These are phyloP conservation scores for Euplexia lucipara DNA, from an alignment of 2,888 invertebrate species.

Conservation along the genomic window DNA sequence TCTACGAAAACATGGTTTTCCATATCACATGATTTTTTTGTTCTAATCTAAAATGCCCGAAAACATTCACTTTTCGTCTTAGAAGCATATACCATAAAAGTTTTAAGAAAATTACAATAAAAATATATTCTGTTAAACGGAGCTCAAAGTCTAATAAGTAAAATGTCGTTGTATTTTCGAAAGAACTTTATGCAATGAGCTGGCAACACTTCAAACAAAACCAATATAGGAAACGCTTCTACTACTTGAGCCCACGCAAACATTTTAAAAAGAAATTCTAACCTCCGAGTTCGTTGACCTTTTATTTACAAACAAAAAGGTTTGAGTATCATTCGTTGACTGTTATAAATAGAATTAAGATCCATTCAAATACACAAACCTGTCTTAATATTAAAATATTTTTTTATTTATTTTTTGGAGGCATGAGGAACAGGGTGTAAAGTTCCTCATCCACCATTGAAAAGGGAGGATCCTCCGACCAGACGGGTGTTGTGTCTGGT, in stretches of 20 bases:
- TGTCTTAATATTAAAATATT: no score
- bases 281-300: conserved; percentile 16
- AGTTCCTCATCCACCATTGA: no score
- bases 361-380: no score
- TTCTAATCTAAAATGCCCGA: background rate
- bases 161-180: background rate
- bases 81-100: background rate
- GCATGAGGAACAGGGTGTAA: no score
- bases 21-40: background rate
- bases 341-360: background rate
- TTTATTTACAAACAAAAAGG: conserved; percentile 15
- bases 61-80: background rate
- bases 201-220: background rate
- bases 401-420: no score
- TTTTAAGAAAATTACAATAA: background rate
- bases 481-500: no score
- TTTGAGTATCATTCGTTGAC: conserved; percentile 2
- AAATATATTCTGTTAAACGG: background rate
- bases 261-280: background rate
- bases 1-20: no score
- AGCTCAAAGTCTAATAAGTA: background rate
- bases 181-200: background rate
- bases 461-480: no score
- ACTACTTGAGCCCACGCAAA: conserved; percentile 8
- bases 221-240: conserved; percentile 3